These are phyloP conservation scores for Eupithecia subfuscata DNA, from an alignment of 2,888 invertebrate species.

Conservation along the genomic window DNA sequence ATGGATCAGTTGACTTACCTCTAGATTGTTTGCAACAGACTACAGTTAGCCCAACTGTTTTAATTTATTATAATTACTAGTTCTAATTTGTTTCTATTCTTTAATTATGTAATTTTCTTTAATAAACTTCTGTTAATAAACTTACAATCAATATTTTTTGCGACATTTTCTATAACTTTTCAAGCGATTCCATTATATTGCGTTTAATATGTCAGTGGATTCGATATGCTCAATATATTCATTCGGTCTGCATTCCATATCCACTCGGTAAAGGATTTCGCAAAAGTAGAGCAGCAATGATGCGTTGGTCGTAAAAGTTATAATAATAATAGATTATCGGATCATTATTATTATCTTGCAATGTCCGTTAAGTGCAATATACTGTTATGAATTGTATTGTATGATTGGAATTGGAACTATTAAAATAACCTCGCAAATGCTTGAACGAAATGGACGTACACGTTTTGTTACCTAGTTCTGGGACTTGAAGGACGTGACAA, in stretches of 20 bases:
- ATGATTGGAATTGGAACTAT: conserved; percentile 7
- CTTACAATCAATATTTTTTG: not conserved
- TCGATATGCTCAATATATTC: not conserved
- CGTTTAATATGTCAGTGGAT: not conserved
- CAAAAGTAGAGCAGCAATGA: conserved; percentile 21
- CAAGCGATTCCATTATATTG: not conserved
- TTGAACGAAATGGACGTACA: not conserved
- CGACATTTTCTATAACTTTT: not conserved
- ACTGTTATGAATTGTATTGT: not conserved
- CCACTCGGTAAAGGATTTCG: conserved; percentile 21
- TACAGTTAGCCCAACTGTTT: too few relatives aligned
- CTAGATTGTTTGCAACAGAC: too few relatives aligned
- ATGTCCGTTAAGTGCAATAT: not conserved
- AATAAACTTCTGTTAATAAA: too few relatives aligned
- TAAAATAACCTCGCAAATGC: conserved; percentile 8
- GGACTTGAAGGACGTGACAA: not conserved
- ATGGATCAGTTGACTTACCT: too few relatives aligned
- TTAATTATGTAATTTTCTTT: too few relatives aligned
- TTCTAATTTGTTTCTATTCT: too few relatives aligned
- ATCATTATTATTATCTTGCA: not conserved
- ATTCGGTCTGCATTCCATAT: conserved; percentile 1
- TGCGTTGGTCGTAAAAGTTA: conserved; percentile 22
- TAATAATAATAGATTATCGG: conserved; percentile 21
- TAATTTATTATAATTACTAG: too few relatives aligned
- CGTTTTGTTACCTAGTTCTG: not conserved